Conservation (phyloP, 1,140 invertebrate genomes). For the Catajapyx aquilonaris region DNA sequence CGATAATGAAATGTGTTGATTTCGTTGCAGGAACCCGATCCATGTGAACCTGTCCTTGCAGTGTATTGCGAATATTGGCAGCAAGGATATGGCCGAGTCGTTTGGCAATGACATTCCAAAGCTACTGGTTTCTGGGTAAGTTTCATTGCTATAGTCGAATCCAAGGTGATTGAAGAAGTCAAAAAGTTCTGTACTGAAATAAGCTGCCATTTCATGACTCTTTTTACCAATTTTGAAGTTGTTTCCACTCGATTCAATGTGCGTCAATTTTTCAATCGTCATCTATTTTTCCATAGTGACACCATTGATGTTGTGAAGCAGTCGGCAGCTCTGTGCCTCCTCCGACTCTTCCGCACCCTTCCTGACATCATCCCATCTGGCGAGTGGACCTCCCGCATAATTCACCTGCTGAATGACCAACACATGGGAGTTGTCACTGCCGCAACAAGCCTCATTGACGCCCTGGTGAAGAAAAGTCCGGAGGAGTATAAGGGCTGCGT, state of each 20-base stretch:
- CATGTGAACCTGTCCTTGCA: conserved; percentile 98
- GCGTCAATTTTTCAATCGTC: no score
- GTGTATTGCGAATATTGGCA: conserved; percentile 99
- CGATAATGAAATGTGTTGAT: conserved; percentile 2
- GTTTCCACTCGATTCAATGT: no score
- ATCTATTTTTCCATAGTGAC: conserved; percentile 39
- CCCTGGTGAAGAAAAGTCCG: conserved; percentile 92
- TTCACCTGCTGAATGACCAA: conserved; percentile 96
- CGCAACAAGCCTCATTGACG: conserved; percentile 93
- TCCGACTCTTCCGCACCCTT: conserved; percentile 79
- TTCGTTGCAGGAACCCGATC: conserved; percentile 63
- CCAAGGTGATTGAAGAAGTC: no score
- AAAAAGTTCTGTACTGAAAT: no score
- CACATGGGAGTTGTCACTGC: conserved; percentile 98
- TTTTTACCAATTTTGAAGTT: no score
- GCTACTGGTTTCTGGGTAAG: conserved; percentile 84
- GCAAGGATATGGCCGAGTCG: conserved; percentile 97
- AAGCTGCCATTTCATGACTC: no score
- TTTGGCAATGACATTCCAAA: conserved; percentile 97
- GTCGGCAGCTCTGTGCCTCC: conserved; percentile 88
- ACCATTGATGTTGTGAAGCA: conserved; percentile 99
- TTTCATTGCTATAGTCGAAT: no score
- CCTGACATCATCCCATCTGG: conserved; percentile 89
- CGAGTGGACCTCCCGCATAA: conserved; percentile 97
- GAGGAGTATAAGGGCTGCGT: conserved; percentile 99